Evolutionary conservation across 2,113 vertebrate species (phyloP), one percentile per base, ranked within the genome.

Genomic region (Trochalopteron elliotii): DNA sequence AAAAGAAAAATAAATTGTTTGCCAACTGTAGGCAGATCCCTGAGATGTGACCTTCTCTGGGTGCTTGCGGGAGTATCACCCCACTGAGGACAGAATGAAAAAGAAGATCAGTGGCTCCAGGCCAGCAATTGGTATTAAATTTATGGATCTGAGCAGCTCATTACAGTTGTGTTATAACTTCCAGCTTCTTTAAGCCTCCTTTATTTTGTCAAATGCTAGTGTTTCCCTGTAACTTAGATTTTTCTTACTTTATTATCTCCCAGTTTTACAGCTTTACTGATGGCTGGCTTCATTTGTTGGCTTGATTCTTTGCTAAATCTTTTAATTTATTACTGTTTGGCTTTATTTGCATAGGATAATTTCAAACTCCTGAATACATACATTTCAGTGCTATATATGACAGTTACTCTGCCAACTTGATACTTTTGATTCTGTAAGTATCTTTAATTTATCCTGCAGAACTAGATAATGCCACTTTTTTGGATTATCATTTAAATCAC

Each of bases 401-500:
- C 53, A 77, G 60, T 95, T 85, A 65, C 27, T 93, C 40, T 82
- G 63, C n/a, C 17, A 85, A 10, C 27, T 72, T 79, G 75, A 93
- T 96, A 90, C 75, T 13, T 89, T 76, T 97, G 85, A 92, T 96
- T 91, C 93, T 72, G 1, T 89, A 83, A 96, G 89, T 93, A 60
- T 70, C 83, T 89, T 94, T 81, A 79, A 90, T 74, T 96, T 96
- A 92, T 96, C 85, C 70, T n/a, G 55, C n/a, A 87, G 87, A 72
- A 95, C 89, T 70, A 69, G 74, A 65, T 87, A 67, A 77, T 10
- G 22, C 40, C 39, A 9, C 12, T 89, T 88, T 93, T 80, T 75
- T 45, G 7, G 56, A 92, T 94, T 95, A 92, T 82, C 71, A 33
- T 92, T 91, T 90, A 91, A 94, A 95, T 94, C 93, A 49, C 75